Base-by-base conservation (phyloP, 2,888 invertebrate species). In the Ferrisia virgata region DNA sequence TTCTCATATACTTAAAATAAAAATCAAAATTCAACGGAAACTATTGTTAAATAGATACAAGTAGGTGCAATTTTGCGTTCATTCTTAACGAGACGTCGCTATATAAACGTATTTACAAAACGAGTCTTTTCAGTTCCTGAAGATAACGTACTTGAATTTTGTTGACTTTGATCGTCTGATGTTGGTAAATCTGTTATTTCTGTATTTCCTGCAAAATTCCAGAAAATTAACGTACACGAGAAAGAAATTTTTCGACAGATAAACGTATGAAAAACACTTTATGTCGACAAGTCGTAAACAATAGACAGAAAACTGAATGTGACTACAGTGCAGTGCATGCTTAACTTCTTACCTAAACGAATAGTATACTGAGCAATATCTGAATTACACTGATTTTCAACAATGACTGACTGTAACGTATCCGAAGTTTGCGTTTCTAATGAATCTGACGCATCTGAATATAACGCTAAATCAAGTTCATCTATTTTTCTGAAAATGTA, bases 1-100 rank as follows among this genome's bases (percentile, higher is more conserved):
- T n/a, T n/a, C n/a, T n/a, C n/a, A n/a, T n/a, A n/a, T n/a, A n/a
- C n/a, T n/a, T n/a, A n/a, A n/a, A n/a, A n/a, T n/a, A n/a, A n/a
- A n/a, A n/a, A n/a, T n/a, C n/a, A n/a, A n/a, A n/a, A n/a, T n/a
- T n/a, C n/a, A n/a, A n/a, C n/a, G n/a, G n/a, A n/a, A n/a, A n/a
- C n/a, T n/a, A n/a, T n/a, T n/a, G n/a, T n/a, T n/a, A n/a, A n/a
- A n/a, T n/a, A n/a, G n/a, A n/a, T n/a, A n/a, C n/a, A 93, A 93
- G 88, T 92, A 93, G 87, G 92, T 91, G 89, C 92, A 92, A 88
- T 93, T 58, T n/a, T 79, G n/a, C 36, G 3, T 36, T 79, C 5
- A 47, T 53, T 36, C 9, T 18, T n/a, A n/a, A n/a, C n/a, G n/a
- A n/a, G n/a, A n/a, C n/a, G n/a, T n/a, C n/a, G n/a, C n/a, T n/a